Evolutionary conservation across 2,888 invertebrate species (phyloP).

Genomic region (Caenorhabditis sp.): DNA sequence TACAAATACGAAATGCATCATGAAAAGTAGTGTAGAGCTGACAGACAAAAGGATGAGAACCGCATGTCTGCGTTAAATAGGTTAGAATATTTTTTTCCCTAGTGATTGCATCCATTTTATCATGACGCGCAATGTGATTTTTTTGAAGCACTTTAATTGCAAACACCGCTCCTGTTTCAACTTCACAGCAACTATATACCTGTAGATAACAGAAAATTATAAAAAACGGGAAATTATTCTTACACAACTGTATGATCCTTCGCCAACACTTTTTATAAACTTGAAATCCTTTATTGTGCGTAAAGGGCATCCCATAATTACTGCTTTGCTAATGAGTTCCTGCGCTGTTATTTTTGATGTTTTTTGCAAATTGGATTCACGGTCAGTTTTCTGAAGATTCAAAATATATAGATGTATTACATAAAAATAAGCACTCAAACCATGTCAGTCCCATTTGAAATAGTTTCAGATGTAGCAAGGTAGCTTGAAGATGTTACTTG

Average conservation of each 20-base stretch:
- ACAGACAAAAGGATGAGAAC: constrained; percentile 91
- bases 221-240: too few species aligned
- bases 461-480: too few species aligned
- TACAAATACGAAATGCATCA: constrained; percentile 87
- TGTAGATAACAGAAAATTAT: too few species aligned
- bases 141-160: constrained; percentile 67
- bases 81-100: constrained; percentile 96
- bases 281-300: constrained; percentile 30
- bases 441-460: too few species aligned
- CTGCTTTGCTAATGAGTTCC: constrained; percentile 28
- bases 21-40: constrained; percentile 97
- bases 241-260: constrained; percentile 96
- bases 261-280: constrained; percentile 88
- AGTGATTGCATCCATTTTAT: constrained; percentile 89
- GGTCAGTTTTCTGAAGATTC: too few species aligned
- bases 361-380: too few species aligned
- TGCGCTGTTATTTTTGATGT: background rate
- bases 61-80: constrained; percentile 88
- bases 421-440: constrained; percentile 15
- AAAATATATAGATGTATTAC: too few species aligned
- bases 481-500: too few species aligned
- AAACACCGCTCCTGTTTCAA: constrained; percentile 38
- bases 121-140: constrained; percentile 40
- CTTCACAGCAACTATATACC: constrained; percentile 62
- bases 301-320: constrained; percentile 28